Percentiles rank a stretch among this genome's conserved stretches.
phyloP scores from a whole-genome alignment of 2,888 invertebrate genomes.

The Aromia moschata region DNA sequence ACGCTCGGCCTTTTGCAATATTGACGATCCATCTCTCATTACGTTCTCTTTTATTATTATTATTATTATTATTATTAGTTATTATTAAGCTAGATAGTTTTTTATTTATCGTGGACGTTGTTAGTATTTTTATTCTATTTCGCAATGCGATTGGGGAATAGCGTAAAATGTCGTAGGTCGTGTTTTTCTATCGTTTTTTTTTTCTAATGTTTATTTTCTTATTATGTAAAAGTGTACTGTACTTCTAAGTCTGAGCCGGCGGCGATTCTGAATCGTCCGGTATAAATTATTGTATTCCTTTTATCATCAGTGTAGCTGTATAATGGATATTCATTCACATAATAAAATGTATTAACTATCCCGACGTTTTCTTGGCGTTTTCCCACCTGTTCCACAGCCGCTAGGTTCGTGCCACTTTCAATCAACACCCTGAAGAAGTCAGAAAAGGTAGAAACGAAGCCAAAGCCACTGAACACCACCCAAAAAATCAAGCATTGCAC shows the following conservation, averaged over 20 bases:
- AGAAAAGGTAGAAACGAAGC: no score
- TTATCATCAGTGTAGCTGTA: slow-evolving; percentile 54
- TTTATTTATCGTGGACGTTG: slow-evolving; percentile 17
- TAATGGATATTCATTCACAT: slow-evolving; percentile 20
- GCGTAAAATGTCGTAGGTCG: slow-evolving; percentile 50
- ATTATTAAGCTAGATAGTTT: no score
- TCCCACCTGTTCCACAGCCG: no score
- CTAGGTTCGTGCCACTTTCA: no score
- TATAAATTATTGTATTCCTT: slow-evolving; percentile 60
- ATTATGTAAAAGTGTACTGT: slow-evolving; percentile 59
- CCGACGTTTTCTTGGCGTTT: no score
- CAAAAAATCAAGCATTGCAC: no score
- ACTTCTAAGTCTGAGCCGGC: slow-evolving; percentile 60
- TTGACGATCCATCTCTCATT: no score
- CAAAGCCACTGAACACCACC: no score
- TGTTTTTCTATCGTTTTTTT: slow-evolving; percentile 51
- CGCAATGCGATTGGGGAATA: slow-evolving; percentile 42
- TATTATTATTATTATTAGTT: no score
- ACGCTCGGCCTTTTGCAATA: slow-evolving; percentile 57
- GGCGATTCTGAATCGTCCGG: slow-evolving; percentile 48
- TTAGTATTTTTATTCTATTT: slow-evolving; percentile 42
- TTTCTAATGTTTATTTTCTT: slow-evolving; percentile 52
- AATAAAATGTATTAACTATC: slow-evolving; percentile 22
- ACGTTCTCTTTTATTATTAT: no score
- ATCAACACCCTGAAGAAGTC: no score